These are phyloP conservation scores for Myoxocephalus aenaeus DNA, from an alignment of 2,797 vertebrate species.

Conservation along the genomic window DNA sequence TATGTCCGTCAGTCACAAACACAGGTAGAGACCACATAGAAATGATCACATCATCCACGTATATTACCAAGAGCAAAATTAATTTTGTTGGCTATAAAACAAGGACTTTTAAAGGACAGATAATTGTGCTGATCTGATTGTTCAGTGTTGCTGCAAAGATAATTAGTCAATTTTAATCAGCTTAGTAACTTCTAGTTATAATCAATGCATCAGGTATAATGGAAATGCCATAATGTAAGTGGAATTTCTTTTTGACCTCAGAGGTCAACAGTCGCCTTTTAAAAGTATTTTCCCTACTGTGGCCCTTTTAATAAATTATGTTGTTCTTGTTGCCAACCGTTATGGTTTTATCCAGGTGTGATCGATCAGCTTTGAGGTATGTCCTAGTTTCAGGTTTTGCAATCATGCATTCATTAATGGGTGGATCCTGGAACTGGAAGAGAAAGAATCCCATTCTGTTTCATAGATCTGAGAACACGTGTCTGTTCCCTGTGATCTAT, in stretches of 20 bases:
- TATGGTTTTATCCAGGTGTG: background rate
- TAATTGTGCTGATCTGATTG: background rate
- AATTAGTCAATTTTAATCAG: constrained; percentile 1
- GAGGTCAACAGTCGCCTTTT: too few species aligned
- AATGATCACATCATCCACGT: background rate
- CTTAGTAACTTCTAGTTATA: background rate
- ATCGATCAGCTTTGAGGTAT: constrained; percentile 4
- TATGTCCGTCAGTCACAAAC: background rate
- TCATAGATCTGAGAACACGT: background rate
- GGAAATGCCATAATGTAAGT: background rate
- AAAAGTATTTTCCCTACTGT: background rate
- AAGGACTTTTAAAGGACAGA: background rate
- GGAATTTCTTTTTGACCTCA: background rate
- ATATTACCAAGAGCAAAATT: background rate
- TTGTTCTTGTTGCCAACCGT: background rate
- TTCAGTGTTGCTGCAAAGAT: background rate
- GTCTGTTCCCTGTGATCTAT: constrained; percentile 2
- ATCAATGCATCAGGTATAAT: background rate
- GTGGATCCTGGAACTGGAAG: constrained; percentile 13
- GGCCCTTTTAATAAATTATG: too few species aligned
- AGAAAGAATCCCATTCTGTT: background rate
- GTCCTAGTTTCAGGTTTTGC: constrained; percentile 22
- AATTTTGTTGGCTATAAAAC: background rate
- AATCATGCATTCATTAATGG: background rate
- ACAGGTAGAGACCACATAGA: background rate